These are phyloP conservation scores for Pseudococcus viburni DNA, from an alignment of 2,888 invertebrate genomes.

Conservation along the genomic window DNA sequence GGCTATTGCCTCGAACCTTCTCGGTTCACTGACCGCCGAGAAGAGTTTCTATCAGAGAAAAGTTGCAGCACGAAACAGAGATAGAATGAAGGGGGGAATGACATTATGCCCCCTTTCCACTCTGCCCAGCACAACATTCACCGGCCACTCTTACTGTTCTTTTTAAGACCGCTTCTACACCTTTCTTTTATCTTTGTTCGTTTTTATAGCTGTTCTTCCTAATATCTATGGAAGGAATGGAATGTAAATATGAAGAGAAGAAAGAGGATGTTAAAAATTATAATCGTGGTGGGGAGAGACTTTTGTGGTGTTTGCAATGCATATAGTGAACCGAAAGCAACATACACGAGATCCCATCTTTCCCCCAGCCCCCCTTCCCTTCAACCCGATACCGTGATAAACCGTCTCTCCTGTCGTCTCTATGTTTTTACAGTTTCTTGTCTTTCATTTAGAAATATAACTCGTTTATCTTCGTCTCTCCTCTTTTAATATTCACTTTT, in stretches of 20 bases:
- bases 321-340: constrained; percentile 57
- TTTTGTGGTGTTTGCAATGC: constrained; percentile 61
- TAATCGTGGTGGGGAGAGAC: constrained; percentile 13
- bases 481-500: constrained; percentile 54
- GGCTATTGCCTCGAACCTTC: constrained; percentile 66
- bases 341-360: constrained; percentile 7
- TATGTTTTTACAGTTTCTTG: constrained; percentile 42
- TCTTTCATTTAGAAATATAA: constrained; percentile 28
- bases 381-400: background rate
- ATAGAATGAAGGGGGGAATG: constrained; percentile 26
- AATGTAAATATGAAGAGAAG: constrained; percentile 64
- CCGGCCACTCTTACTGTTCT: constrained; percentile 63
- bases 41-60: constrained; percentile 65
- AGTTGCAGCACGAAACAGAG: constrained; percentile 59
- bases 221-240: constrained; percentile 60
- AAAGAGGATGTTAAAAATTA: constrained; percentile 51
- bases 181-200: constrained; percentile 65
- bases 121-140: constrained; percentile 41
- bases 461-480: constrained; percentile 55
- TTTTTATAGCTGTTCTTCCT: constrained; percentile 63
- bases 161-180: constrained; percentile 65
- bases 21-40: constrained; percentile 65
- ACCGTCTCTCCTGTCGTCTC: background rate
- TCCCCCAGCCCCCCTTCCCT: background rate
- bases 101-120: constrained; percentile 49